Evolutionary conservation across 2,113 vertebrate species (phyloP), one percentile per base, ranked within the genome.

Genomic region (Dipodomys ordii): DNA sequence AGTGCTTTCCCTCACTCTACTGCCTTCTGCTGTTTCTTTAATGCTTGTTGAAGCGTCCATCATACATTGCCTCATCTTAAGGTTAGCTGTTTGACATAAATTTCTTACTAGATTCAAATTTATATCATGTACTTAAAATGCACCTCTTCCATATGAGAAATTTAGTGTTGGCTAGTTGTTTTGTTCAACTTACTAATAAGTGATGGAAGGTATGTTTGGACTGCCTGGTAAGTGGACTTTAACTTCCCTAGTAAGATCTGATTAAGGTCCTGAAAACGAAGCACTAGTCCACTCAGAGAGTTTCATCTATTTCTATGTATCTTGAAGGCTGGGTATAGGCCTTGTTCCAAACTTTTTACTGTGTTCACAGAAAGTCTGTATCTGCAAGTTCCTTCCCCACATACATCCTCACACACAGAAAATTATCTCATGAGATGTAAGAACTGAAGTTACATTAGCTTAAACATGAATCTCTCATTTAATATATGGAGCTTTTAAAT

Each of bases 21-120:
- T 57, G 53, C 15, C 15, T 16, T 16, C 53, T 57, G 53, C 23
- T 62, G 60, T 16, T 62, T 9, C 62, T 64, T 64, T 67, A 32
- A n/a, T 49, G 35, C 2, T 3, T 95, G 88, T 77, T 62, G 64
- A 91, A 67, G 9, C 11, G 3, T 49, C 15, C 28, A 62, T 68
- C n/a, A 10, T 32, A 64, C n/a, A 10, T 32, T 91, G 72, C 71
- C 68, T 80, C 30, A 19, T 46, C 53, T 62, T 39, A 18, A 71
- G 9, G n/a, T 68, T 88, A 35, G 76, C 76, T 83, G 44, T 30
- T 83, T 83, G 18, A 53, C 13, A 46, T 57, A 85, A 87, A 74
- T 86, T 92, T 62, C 71, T 90, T 83, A 82, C 44, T 90, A 72
- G 68, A 69, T 16, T 87, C n/a, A 25, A 89, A 60, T 4, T 32